Conservation (phyloP, 2,113 vertebrate species). For the Psittacus erithacus region DNA sequence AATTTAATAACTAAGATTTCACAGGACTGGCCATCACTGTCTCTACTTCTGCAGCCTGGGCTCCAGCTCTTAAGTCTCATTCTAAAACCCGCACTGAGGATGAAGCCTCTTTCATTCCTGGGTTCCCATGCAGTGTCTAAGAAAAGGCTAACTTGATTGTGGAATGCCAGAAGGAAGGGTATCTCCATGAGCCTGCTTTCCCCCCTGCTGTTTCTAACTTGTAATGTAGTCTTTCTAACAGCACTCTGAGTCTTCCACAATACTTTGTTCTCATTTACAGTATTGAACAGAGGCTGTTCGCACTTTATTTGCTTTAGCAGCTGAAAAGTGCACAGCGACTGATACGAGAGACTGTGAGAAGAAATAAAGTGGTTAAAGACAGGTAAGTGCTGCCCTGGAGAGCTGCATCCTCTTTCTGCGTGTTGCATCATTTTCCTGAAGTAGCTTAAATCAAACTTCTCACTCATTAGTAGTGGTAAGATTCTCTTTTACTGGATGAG, state of each 20-base stretch:
- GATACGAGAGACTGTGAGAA: neutral
- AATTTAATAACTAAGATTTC: neutral
- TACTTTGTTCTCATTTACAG: neutral
- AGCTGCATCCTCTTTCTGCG: neutral
- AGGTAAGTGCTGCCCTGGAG: neutral
- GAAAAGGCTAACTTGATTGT: neutral
- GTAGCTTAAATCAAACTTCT: neutral
- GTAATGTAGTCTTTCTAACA: neutral
- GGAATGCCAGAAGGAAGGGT: neutral
- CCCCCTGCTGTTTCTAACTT: neutral
- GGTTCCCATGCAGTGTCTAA: neutral
- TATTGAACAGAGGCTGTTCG: neutral
- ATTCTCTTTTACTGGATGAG: neutral
- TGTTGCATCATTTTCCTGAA: neutral
- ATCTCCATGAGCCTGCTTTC: neutral
- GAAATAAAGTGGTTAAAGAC: neutral
- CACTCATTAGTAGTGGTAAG: neutral
- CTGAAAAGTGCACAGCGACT: neutral
- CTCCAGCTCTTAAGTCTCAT: neutral
- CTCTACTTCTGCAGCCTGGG: neutral
- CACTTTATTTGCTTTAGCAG: neutral
- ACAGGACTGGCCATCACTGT: neutral
- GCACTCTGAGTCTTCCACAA: neutral
- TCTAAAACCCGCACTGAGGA: neutral
- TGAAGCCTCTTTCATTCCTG: neutral